phyloP scores from a whole-genome alignment of 2,113 vertebrate species.

The Chrysemys picta region DNA sequence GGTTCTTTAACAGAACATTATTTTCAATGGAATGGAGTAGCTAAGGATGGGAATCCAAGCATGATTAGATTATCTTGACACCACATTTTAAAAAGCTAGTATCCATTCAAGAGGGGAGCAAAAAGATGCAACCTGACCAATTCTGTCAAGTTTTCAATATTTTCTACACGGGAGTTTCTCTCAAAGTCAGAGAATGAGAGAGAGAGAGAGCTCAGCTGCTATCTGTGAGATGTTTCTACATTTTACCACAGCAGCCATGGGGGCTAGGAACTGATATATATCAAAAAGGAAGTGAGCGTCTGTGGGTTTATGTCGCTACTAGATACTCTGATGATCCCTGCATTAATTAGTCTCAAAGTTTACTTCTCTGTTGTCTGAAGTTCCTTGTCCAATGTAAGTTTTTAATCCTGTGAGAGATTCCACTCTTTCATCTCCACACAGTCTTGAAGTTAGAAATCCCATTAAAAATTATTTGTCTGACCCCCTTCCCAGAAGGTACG shows the following conservation, averaged over 20 bases:
- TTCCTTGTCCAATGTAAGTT: slow-evolving; percentile 28
- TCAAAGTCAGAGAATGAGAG: background rate
- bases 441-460: slow-evolving; percentile 49
- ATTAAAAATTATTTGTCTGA: slow-evolving; percentile 31
- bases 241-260: background rate
- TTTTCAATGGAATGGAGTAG: background rate
- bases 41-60: background rate
- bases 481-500: background rate
- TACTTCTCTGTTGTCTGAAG: slow-evolving; percentile 17
- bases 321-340: background rate
- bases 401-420: slow-evolving; percentile 5
- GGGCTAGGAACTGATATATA: background rate
- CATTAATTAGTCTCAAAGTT: background rate
- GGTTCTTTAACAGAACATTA: fast-evolving
- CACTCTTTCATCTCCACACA: slow-evolving; percentile 12
- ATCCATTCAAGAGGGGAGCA: background rate
- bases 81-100: background rate
- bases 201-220: background rate
- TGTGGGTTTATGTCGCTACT: background rate
- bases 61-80: background rate
- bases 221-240: fast-evolving
- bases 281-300: background rate
- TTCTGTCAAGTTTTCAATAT: background rate
- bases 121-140: background rate
- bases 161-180: fast-evolving